Base-by-base conservation (phyloP, 1,140 invertebrate genomes). In the Bathynomus jamesi region DNA sequence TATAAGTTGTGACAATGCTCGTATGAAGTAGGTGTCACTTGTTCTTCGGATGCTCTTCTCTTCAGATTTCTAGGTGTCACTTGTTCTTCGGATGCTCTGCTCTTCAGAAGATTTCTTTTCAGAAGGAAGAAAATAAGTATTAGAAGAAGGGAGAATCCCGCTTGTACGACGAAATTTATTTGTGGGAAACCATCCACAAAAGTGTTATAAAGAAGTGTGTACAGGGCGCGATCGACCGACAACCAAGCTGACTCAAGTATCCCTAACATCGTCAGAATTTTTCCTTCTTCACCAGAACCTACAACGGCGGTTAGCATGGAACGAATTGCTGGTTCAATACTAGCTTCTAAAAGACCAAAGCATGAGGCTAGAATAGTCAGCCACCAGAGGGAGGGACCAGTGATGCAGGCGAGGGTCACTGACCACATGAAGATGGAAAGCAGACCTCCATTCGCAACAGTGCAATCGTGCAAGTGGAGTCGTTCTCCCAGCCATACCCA, bases 121-220 rank as follows among this genome's bases (percentile, higher is more conserved):
- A 27, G 53, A 40, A 17, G 17, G 2, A 73, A 62, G 0, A 65
- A 28, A 24, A 65, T 25, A 4, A 69, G 13, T 10, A 70, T 53
- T 10, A 73, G 21, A 4, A 69, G 28, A 0, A 32, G n/a, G 24
- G 40, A 69, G 24, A 73, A 17, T 3, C 72, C 63, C 5, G 25
- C 28, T 40, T 73, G 72, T 25, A 73, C 72, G 27, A 73, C 72
- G 13, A 73, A 69, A 64, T 73, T 73, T 53, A 73, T 73, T 67
- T 73, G 73, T 8, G 73, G 69, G 61, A 75, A 71, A 29, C n/a
- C 25, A 8, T 65, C 30, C 28, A 75, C 61, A 61, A 29, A 75
- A 13, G 73, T 27, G 65, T 75, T 75, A 65, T 75, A 75, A 17
- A 75, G 61, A 28, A 13, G 53, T 5, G 69, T 75, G 62, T 69